Percentiles rank a stretch among this genome's conserved stretches.
These are phyloP conservation scores for Microchirus variegatus DNA, from an alignment of 2,797 vertebrate species.

Conservation along the genomic window DNA sequence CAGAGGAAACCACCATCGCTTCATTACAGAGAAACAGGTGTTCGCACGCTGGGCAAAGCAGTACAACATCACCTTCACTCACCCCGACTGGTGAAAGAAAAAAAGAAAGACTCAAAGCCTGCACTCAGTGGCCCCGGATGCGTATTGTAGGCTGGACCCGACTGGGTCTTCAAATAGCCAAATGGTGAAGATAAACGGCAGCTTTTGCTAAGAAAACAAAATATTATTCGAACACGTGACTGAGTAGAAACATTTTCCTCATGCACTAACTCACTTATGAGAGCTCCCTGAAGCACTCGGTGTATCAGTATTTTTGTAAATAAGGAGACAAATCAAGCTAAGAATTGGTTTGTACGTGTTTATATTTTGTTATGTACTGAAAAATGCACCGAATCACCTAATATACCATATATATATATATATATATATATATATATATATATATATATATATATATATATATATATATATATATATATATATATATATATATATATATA, in stretches of 20 bases:
- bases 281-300: conserved; percentile 5
- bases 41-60: conserved; percentile 93
- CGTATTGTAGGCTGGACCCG: background rate
- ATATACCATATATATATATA: background rate
- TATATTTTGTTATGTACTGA: conserved; percentile 59
- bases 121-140: background rate
- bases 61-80: conserved; percentile 94
- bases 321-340: conserved; percentile 46
- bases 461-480: background rate
- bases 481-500: too few relatives aligned
- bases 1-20: conserved; percentile 94
- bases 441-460: background rate
- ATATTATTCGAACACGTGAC: conserved; percentile 12
- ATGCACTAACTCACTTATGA: conserved; percentile 11
- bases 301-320: conserved; percentile 64
- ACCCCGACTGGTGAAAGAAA: conserved; percentile 86
- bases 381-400: conserved; percentile 27
- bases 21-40: conserved; percentile 97
- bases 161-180: conserved; percentile 9
- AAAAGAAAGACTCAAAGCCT: background rate
- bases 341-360: conserved; percentile 70
- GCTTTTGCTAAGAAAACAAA: conserved; percentile 10
- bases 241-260: conserved; percentile 8
- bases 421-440: too few relatives aligned
- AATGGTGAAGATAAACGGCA: conserved; percentile 1